Base-by-base conservation (phyloP, 2,888 invertebrate species). In the Mycalesis mineus region DNA sequence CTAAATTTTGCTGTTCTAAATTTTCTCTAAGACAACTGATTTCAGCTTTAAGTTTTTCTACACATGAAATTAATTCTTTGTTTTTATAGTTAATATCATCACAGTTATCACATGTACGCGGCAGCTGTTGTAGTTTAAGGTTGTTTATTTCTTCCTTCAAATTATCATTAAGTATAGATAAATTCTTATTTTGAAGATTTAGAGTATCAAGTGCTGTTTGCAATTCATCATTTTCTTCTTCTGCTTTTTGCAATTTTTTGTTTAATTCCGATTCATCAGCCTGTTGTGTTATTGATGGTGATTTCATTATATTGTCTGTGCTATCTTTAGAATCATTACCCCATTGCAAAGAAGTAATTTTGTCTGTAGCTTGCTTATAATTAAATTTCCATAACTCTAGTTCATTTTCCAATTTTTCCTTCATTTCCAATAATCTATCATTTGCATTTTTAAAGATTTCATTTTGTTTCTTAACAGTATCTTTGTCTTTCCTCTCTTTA, bases 321-420 rank as follows among this genome's bases (percentile, higher is more conserved):
- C 41, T 22, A 15, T 52, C 54, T 22, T 62, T 59, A 22, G 31
- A 9, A 40, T 65, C 64, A 40, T 37, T 55, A 42, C 55, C 59
- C 65, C 60, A 62, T 68, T 88, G 84, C 29, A 86, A 63, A 1
- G 81, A 70, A 3, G 82, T 91, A 7, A 96, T 73, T 79, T 95
- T 94, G 53, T 93, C 91, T 66, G 91, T 91, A 1, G 95, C 84
- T 71, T 95, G 94, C 66, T 93, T 91, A 67, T 93, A 94, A 72
- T 94, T 92, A 58, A 92, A 92, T 72, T 94, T 93, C 88, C 93
- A 94, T 70, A 93, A 88, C 63, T 94, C 91, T 15, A 96, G 85
- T 74, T 95, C 95, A 73, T 92, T 92, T 67, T 96, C 96, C 77
- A 95, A 93, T 62, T 94, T 93, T 73, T 96, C 95, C 80, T 96